Conservation (phyloP, 92 coral and sea anemone genomes). For the Paramuricea clavata region DNA sequence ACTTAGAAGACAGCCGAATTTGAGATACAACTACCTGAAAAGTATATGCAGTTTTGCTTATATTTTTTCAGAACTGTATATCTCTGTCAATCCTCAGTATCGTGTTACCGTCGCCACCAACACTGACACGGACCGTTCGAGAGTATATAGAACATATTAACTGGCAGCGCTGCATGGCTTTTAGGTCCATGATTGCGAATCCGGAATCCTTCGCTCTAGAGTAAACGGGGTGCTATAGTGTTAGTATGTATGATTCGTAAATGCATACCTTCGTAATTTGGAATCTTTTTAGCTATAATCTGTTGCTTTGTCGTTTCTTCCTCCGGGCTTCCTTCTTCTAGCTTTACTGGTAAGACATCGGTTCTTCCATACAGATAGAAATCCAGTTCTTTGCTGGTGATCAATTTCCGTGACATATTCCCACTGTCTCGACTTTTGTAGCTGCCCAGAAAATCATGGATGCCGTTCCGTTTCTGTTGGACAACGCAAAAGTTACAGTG, state of each 20-base stretch:
- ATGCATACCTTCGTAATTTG: conserved; percentile 14
- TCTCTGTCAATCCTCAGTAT: too few relatives aligned
- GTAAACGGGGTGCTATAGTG: background rate
- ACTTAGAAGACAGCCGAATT: too few relatives aligned
- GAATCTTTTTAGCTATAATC: background rate
- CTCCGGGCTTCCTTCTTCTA: background rate
- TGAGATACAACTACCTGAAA: too few relatives aligned
- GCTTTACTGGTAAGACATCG: conserved; percentile 1
- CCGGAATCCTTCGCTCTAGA: too few relatives aligned
- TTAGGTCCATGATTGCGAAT: too few relatives aligned
- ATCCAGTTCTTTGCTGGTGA: conserved; percentile 20
- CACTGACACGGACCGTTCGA: too few relatives aligned
- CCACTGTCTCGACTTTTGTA: background rate
- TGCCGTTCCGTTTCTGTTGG: background rate
- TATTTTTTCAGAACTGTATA: too few relatives aligned
- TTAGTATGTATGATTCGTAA: too few relatives aligned
- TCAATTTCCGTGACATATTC: background rate
- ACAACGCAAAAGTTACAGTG: background rate
- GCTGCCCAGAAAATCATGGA: background rate
- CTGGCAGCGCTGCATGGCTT: too few relatives aligned
- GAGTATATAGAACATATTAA: too few relatives aligned
- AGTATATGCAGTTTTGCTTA: too few relatives aligned
- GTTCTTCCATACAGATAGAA: conserved; percentile 20
- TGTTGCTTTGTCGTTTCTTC: background rate
- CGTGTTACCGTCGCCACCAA: too few relatives aligned